A percentile compares a stretch with the other conserved stretches of the same genome.
Evolutionary conservation across 2,113 vertebrate genomes (phyloP).

Genomic region (Melospiza georgiana): DNA sequence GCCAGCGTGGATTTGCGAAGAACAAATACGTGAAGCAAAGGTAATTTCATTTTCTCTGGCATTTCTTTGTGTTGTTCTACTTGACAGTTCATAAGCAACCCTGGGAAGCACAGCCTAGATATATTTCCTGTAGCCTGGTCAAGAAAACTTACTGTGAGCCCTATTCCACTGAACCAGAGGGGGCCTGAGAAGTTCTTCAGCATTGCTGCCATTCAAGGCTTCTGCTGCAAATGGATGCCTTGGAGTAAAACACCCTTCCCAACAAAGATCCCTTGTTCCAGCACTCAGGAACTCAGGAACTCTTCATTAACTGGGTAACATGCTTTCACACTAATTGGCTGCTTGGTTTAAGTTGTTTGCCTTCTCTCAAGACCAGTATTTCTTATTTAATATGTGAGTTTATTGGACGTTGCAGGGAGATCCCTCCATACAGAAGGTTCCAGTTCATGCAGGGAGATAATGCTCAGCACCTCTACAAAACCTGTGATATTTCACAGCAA

Average conservation of each 20-base stretch:
- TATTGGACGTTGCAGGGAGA: neutral
- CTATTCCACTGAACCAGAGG: neutral
- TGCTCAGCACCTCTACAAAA: neutral
- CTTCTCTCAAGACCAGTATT: neutral
- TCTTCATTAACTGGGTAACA: neutral
- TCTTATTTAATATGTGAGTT: neutral
- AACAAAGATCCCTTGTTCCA: neutral
- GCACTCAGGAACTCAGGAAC: neutral
- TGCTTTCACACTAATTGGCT: neutral
- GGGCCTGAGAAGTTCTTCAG: neutral
- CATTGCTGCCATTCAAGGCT: neutral
- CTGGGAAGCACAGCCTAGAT: neutral
- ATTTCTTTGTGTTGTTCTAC: neutral
- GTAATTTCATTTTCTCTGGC: neutral
- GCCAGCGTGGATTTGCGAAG: neutral
- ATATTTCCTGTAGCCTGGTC: neutral
- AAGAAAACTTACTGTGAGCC: neutral
- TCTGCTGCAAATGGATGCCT: neutral
- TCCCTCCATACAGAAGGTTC: neutral
- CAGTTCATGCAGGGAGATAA: neutral
- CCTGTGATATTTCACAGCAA: neutral
- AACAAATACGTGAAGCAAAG: neutral
- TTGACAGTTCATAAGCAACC: neutral
- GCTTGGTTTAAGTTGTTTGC: neutral
- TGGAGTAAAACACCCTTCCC: neutral